A percentile compares a stretch with the other conserved stretches of the same genome.
Evolutionary conservation across 2,113 vertebrate species (phyloP).

Genomic region (Lepisosteus oculatus): DNA sequence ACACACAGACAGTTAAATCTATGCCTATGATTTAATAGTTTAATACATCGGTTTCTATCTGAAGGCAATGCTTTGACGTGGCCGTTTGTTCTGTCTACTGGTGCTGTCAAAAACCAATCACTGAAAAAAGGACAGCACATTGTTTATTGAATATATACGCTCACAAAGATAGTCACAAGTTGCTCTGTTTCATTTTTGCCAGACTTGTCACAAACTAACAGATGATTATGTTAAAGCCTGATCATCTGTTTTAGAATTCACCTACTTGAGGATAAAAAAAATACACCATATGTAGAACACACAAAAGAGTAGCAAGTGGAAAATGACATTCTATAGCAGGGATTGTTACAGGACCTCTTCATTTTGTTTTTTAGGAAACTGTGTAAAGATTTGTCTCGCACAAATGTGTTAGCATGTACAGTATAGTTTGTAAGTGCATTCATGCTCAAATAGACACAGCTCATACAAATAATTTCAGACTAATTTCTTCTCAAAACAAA

Average conservation of each 20-base stretch:
- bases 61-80: not conserved
- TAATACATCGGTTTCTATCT: not conserved
- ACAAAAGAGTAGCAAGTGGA: not conserved
- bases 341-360: too few species aligned
- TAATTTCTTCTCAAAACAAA: too few species aligned
- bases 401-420: too few species aligned
- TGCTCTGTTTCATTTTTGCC: not conserved
- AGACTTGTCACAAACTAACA: not conserved
- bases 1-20: not conserved
- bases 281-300: not conserved
- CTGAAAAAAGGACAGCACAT: not conserved
- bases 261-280: not conserved
- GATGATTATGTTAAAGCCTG: not conserved
- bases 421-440: too few species aligned
- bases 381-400: too few species aligned
- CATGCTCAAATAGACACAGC: too few species aligned
- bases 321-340: too few species aligned
- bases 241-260: not conserved
- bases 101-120: not conserved
- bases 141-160: not conserved
- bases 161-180: constrained; percentile 1
- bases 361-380: too few species aligned
- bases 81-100: constrained; percentile 8
- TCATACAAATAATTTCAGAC: too few species aligned
- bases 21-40: not conserved